Conservation (phyloP, 2,888 invertebrate genomes). For the Amblyteles armatorius region DNA sequence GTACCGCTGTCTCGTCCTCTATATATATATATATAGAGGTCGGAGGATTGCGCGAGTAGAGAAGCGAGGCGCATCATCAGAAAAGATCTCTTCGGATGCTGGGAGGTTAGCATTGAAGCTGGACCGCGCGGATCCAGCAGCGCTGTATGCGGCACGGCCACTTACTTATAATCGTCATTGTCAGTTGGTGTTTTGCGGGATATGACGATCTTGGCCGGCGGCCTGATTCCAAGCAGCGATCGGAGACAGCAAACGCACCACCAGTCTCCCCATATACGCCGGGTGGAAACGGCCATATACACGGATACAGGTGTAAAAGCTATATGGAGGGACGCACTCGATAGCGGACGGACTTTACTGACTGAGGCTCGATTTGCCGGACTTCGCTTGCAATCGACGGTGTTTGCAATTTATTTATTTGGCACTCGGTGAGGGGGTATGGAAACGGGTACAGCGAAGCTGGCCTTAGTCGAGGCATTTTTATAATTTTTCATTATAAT, state of each 20-base stretch:
- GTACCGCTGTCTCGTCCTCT: not conserved
- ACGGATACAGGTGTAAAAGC: slow-evolving; percentile 80
- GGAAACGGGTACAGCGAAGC: not conserved
- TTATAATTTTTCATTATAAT: not conserved
- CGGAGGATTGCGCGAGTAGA: slow-evolving; percentile 23
- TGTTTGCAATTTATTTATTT: slow-evolving; percentile 19
- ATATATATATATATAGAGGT: not conserved
- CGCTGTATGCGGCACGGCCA: slow-evolving; percentile 55
- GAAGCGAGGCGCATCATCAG: slow-evolving; percentile 37
- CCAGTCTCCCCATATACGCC: slow-evolving; percentile 79
- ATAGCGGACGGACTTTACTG: slow-evolving; percentile 47
- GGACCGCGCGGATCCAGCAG: slow-evolving; percentile 13
- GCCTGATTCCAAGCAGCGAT: slow-evolving; percentile 62
- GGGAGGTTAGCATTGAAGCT: slow-evolving; percentile 40
- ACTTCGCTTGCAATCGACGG: slow-evolving; percentile 62
- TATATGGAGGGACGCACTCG: slow-evolving; percentile 49
- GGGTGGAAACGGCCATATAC: slow-evolving; percentile 75
- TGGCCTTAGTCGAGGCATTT: not conserved
- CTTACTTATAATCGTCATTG: slow-evolving; percentile 77
- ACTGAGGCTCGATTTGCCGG: slow-evolving; percentile 28
- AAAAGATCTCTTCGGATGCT: slow-evolving; percentile 47
- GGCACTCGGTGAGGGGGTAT: not conserved
- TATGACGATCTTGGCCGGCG: slow-evolving; percentile 73
- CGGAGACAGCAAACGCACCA: slow-evolving; percentile 67
- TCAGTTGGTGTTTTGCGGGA: slow-evolving; percentile 76